These are phyloP conservation scores for Pangasianodon hypophthalmus DNA, from an alignment of 2,113 vertebrate species.

Conservation along the genomic window DNA sequence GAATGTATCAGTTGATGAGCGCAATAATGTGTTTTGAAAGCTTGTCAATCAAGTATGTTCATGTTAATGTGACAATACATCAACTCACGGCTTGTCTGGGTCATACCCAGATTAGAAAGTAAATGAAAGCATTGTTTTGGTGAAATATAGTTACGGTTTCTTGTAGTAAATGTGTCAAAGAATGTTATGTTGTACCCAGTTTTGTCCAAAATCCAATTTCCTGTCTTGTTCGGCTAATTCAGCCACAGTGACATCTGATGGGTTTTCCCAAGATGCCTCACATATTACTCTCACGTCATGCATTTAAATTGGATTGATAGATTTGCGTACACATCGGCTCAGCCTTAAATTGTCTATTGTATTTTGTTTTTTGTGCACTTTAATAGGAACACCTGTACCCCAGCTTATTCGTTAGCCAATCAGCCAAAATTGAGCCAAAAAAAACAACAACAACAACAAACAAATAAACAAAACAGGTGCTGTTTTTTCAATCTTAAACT, in stretches of 20 bases:
- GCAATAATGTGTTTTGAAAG: neutral
- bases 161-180: neutral
- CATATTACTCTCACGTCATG: neutral
- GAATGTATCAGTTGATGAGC: neutral
- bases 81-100: neutral
- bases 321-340: neutral
- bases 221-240: neutral
- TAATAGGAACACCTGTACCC: neutral
- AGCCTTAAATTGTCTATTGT: neutral
- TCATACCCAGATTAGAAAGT: neutral
- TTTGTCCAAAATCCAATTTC: neutral
- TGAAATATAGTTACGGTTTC: neutral
- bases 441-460: too few species aligned
- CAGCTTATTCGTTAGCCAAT: neutral
- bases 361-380: neutral
- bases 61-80: neutral
- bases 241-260: too few species aligned
- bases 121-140: neutral
- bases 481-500: neutral
- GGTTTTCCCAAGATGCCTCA: too few species aligned
- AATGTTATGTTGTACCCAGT: neutral
- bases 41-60: neutral
- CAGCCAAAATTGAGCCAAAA: neutral
- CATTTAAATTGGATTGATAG: neutral
- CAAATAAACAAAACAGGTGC: neutral